These are phyloP conservation scores for Etheostoma cragini DNA, from an alignment of 2,113 vertebrate genomes.

Conservation along the genomic window DNA sequence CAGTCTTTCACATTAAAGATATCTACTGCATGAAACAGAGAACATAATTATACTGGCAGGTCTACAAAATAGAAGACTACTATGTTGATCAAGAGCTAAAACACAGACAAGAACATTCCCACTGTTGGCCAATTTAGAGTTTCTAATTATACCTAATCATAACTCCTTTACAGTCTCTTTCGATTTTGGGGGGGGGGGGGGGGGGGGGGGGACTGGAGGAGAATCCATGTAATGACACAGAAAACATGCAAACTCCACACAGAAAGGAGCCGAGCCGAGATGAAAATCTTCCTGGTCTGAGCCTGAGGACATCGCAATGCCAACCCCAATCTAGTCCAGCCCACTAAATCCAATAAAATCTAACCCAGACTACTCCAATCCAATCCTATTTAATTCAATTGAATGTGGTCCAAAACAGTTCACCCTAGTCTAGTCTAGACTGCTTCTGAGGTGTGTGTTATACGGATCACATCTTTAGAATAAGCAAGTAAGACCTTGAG, in stretches of 20 bases:
- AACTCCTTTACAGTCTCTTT: not conserved
- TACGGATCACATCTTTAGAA: not conserved
- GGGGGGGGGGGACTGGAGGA: not conserved
- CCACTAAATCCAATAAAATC: conserved; percentile 33
- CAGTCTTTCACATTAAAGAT: not conserved
- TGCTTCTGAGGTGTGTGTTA: conserved; percentile 2
- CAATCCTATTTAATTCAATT: not conserved
- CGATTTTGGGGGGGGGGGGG: not conserved
- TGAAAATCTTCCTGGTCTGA: conserved; percentile 17
- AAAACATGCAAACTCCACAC: not conserved
- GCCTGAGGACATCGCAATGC: not conserved
- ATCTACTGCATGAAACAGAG: not conserved
- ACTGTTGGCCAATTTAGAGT: not conserved
- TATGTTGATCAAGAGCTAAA: not conserved
- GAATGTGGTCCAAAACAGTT: conserved; percentile 7
- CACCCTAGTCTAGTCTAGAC: conserved; percentile 3
- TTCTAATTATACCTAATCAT: not conserved
- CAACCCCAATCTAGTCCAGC: not conserved
- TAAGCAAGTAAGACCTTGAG: not conserved
- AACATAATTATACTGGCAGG: not conserved
- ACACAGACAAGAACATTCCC: not conserved
- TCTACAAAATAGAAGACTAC: not conserved
- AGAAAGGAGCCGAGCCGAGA: not conserved
- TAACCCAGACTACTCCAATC: conserved; percentile 8
- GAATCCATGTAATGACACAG: not conserved